phyloP scores from a whole-genome alignment of 2,888 invertebrate species.

The Timema podura region DNA sequence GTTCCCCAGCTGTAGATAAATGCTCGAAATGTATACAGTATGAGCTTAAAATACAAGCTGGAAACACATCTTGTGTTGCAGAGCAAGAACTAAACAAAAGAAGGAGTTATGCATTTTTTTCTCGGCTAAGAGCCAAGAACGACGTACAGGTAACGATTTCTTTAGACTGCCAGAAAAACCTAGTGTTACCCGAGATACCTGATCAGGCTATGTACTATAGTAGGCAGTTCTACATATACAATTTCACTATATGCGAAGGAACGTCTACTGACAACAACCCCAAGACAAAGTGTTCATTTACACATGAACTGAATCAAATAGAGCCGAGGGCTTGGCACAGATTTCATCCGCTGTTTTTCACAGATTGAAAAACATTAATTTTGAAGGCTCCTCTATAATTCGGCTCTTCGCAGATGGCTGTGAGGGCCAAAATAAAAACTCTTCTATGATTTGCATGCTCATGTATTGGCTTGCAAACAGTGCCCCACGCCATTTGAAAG shows the following conservation, averaged over 20 bases:
- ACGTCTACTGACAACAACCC: neutral
- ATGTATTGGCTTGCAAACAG: neutral
- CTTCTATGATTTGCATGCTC: neutral
- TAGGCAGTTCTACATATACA: neutral
- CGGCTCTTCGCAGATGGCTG: slow-evolving; percentile 1
- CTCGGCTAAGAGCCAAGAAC: neutral
- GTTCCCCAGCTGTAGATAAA: too few relatives aligned
- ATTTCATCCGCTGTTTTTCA: neutral
- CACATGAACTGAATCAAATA: slow-evolving; percentile 5
- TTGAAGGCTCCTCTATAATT: neutral
- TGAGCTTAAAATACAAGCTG: too few relatives aligned
- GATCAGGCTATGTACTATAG: neutral
- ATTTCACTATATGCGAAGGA: neutral
- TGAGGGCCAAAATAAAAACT: neutral
- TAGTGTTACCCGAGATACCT: neutral
- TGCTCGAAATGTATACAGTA: too few relatives aligned
- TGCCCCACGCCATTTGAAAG: neutral
- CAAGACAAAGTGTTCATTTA: neutral
- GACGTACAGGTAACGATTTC: neutral
- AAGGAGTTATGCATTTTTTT: neutral
- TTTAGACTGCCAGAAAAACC: neutral
- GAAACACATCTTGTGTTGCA: too few relatives aligned
- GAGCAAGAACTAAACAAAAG: too few relatives aligned
- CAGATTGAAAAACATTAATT: neutral
- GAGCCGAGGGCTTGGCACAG: neutral